Evolutionary conservation across 1,140 invertebrate species (phyloP), one percentile per base, ranked within the genome.

Genomic region (Leguminivora glycinivorella): DNA sequence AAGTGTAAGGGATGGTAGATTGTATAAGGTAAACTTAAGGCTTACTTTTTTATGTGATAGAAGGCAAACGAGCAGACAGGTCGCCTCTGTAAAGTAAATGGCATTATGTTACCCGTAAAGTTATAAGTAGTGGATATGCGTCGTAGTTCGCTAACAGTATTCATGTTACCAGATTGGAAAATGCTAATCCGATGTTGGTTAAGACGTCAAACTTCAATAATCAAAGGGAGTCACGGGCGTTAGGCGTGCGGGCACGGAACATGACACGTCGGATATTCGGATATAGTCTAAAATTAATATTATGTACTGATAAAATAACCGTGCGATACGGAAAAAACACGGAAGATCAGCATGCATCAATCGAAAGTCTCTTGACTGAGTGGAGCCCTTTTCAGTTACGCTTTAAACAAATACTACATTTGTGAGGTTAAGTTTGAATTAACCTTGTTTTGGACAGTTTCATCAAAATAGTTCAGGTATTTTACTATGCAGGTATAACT

Each of bases 181-280:
- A 86, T 89, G 82, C 81, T 82, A 89, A 89, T 89, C 56, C 76
- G 66, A 77, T 74, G 70, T 71, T 70, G 70, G 76, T 74, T 70
- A 82, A 87, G 83, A 86, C 78, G 81, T 86, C 85, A 87, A 85
- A 86, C 85, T 87, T 87, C 78, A 79, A 84, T 89, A 89, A 89
- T 88, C 84, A 85, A 89, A 86, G 81, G 69, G 63, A 71, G 25
- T 68, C 67, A 70, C 56, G 67, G 66, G 66, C 69, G 58, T 67
- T 52, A 60, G 66, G 66, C 69, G 58, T 67, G 40, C n/a, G n/a
- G 40, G 40, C 40, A n/a, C 40, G 4, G 69, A 52, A 52, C 47
- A 22, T 52, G 47, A 52, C 9, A 52, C 19, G 9, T 22, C n/a
- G 47, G 1, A 52, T 19, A 22, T 52, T 19, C 47, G 10, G 10